Evolutionary conservation across 2,888 invertebrate genomes (phyloP).

Genomic region (Drosophila birchii): DNA sequence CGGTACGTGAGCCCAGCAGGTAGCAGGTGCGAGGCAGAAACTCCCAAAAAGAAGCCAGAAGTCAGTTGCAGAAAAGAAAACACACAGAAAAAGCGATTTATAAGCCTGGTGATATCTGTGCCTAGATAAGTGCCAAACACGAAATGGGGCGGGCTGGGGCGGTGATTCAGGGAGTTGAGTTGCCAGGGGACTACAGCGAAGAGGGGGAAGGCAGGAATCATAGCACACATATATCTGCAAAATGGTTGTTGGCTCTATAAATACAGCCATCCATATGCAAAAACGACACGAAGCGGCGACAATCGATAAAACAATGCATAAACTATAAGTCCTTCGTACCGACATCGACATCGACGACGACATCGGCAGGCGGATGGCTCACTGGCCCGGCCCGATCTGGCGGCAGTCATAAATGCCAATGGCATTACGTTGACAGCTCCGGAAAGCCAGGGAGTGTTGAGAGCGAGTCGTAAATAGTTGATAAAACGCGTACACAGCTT

Average conservation of each 20-base stretch:
- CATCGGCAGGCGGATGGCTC: conserved; percentile 33
- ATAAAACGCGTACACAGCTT: conserved; percentile 7
- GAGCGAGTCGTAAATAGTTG: conserved; percentile 40
- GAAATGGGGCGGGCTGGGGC: conserved; percentile 36
- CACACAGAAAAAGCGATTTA: conserved; percentile 65
- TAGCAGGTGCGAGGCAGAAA: conserved; percentile 39
- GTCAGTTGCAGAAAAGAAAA: conserved; percentile 30
- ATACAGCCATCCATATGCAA: conserved; percentile 59
- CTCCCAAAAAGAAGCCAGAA: conserved; percentile 48
- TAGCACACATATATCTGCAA: conserved; percentile 18
- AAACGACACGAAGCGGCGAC: conserved; percentile 68
- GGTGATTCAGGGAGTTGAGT: neutral
- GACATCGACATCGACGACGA: conserved; percentile 46
- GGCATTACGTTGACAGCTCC: conserved; percentile 72
- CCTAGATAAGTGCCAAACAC: conserved; percentile 65
- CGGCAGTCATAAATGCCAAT: conserved; percentile 56
- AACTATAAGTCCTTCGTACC: conserved; percentile 75
- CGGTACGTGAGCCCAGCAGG: conserved; percentile 50
- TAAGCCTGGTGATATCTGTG: conserved; percentile 52
- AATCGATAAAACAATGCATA: conserved; percentile 84
- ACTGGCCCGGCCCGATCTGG: conserved; percentile 19
- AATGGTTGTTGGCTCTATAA: conserved; percentile 56
- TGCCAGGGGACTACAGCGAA: neutral
- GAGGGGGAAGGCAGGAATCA: conserved; percentile 11
- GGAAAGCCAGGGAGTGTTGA: conserved; percentile 48